Evolutionary conservation across 2,797 vertebrate species (phyloP), one percentile per base, ranked within the genome.

Genomic region (Myripristis murdjan): DNA sequence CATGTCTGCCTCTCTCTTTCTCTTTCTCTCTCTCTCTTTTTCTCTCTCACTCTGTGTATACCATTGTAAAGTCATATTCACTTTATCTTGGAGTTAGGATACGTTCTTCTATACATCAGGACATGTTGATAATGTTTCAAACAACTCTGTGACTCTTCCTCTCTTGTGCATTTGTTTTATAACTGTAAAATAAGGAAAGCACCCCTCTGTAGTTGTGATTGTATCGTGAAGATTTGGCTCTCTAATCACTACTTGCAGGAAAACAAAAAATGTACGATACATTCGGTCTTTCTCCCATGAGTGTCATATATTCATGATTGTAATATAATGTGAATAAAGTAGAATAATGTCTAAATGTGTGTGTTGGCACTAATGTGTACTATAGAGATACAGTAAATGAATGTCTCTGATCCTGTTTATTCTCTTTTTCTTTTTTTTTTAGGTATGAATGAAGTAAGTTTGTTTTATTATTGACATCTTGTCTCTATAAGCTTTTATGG

Each of bases 391-490:
- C 48, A 82, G 62, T 84, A 69, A 79, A 72, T 81, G 56, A 78
- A 20, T 82, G 48, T 79, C 15, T 88, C 90, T 90, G 81, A 91
- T 87, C 65, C 22, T 89, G 64, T 88, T 92, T 88, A 75, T 92
- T 90, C 77, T 93, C 84, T 91, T 81, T 86, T 67, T 77, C 83
- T 75, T 81, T 84, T 73, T 76, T 82, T 91, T 91, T 90, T 92
- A 95, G 94, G 94, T 95, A 92, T 95, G 94, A 95, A 92, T 93
- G 88, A 95, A 94, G 94, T 94, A 94, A 94, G 92, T 93, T 92
- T 89, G 68, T 64, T 89, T 92, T 90, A 75, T 86, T 74, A 78
- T 75, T 77, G 24, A 61, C 43, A 53, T 83, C 65, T 64, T 53
- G 63, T 85, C 62, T 86, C 23, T 63, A 69, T 85, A 57, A 80